Evolutionary conservation across 2,797 vertebrate species (phyloP), one percentile per base, ranked within the genome.

Genomic region (Loriculus beryllinus): DNA sequence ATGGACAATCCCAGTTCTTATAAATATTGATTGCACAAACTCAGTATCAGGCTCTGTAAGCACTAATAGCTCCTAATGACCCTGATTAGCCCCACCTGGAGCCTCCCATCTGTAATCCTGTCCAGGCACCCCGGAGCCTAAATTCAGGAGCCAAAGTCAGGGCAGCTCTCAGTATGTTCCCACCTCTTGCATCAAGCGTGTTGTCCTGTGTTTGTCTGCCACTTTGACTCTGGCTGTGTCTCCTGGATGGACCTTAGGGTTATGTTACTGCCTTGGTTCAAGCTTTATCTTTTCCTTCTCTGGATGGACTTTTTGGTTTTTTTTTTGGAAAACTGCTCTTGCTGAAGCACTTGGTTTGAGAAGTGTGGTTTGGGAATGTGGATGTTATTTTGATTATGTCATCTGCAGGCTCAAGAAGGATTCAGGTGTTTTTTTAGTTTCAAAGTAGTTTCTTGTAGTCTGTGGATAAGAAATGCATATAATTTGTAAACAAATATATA

Each of bases 131-230:
- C 26, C 31, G 22, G 21, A 45, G 21, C 29, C 39, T 35, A 35
- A 57, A 57, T 57, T 57, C 54, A 35, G 54, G n/a, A 57, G n/a
- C n/a, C 16, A 19, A 9, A 47, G 42, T 69, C 15, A 59, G 15
- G 23, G 35, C 10, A 77, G 10, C 12, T 18, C 17, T 37, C 22
- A 31, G 26, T 6, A 16, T 0, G 1, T 14, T 6, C 2, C 12
- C 1, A 4, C 4, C 14, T 2, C 3, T 6, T 56, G 12, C 3
- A 18, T 2, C 7, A 28, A 6, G 33, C 2, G 15, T 1, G 0
- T 3, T 28, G 15, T 19, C 10, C 7, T 62, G 8, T 42, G 19
- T 3, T 31, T 37, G 6, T 19, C 9, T 68, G 42, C 6, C 1
- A 3, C 5, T 64, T 91, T 35, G 33, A 7, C 3, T 52, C 29